phyloP scores from a whole-genome alignment of 2,888 invertebrate genomes.

The Apocheima hispidaria region DNA sequence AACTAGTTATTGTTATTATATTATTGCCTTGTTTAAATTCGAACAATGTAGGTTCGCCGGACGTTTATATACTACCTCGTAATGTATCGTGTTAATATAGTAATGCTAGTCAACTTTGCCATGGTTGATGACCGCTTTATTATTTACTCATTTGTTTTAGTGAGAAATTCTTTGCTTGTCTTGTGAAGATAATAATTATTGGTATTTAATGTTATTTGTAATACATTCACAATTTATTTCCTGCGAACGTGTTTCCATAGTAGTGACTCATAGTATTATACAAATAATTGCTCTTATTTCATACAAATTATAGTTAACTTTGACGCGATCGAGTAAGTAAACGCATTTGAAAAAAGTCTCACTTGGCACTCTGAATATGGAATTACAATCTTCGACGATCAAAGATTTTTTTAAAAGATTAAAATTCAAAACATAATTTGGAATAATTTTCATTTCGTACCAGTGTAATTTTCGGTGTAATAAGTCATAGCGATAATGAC shows the following conservation, averaged over 20 bases:
- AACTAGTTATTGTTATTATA: slow-evolving; percentile 12
- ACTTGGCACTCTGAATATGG: background rate
- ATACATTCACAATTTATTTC: too few relatives aligned
- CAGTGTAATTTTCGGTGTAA: too few relatives aligned
- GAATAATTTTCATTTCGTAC: too few relatives aligned
- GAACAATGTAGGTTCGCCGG: slow-evolving; percentile 15
- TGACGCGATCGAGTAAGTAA: too few relatives aligned
- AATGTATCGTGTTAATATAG: too few relatives aligned
- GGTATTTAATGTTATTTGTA: too few relatives aligned
- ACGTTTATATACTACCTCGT: too few relatives aligned
- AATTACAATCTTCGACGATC: background rate
- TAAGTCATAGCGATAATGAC: too few relatives aligned
- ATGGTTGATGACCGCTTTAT: slow-evolving; percentile 14
- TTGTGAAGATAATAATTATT: background rate
- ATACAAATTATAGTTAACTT: too few relatives aligned
- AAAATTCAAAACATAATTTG: background rate
- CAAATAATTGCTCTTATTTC: too few relatives aligned
- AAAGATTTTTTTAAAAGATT: background rate
- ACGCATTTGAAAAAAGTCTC: too few relatives aligned
- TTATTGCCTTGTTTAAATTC: slow-evolving; percentile 17
- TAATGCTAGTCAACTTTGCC: slow-evolving; percentile 12
- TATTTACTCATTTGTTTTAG: slow-evolving; percentile 8
- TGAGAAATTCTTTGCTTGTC: background rate
- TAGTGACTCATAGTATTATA: background rate
- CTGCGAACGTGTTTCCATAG: background rate